phyloP scores from a whole-genome alignment of 2,113 vertebrate genomes.

The Apistogramma diplotaenia region DNA sequence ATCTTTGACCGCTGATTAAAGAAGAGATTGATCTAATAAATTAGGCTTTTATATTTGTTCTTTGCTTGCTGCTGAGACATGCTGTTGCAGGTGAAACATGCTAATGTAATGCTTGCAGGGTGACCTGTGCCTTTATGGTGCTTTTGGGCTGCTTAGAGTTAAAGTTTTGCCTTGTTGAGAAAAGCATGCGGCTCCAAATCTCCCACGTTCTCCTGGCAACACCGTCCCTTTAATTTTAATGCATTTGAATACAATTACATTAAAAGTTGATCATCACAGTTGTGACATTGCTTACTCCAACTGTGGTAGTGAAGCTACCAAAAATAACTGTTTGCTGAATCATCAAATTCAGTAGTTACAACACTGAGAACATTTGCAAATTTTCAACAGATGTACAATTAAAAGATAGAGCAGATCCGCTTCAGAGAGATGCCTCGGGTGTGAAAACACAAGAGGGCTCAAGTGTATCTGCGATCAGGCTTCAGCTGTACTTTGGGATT shows the following conservation, averaged over 20 bases:
- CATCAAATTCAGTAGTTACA: not conserved
- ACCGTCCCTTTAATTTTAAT: no score
- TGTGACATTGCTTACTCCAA: no score
- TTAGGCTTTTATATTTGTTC: not conserved
- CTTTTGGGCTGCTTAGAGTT: no score
- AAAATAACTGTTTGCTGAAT: not conserved
- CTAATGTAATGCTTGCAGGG: no score
- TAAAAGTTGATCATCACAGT: no score
- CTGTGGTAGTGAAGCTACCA: no score
- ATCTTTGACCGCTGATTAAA: not conserved
- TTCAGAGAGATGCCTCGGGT: not conserved
- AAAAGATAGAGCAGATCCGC: not conserved
- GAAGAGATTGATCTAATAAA: not conserved
- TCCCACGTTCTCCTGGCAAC: no score
- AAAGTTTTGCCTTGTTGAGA: no score
- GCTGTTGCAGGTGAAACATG: no score
- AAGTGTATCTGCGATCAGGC: not conserved
- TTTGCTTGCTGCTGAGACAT: not conserved
- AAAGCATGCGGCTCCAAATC: no score
- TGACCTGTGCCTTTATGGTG: no score
- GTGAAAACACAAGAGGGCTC: not conserved
- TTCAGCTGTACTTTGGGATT: not conserved
- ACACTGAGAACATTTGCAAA: not conserved
- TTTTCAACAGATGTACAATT: not conserved
- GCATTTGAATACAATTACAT: no score